These are phyloP conservation scores for Diarsia rubi DNA, from an alignment of 2,888 invertebrate genomes.

Conservation along the genomic window DNA sequence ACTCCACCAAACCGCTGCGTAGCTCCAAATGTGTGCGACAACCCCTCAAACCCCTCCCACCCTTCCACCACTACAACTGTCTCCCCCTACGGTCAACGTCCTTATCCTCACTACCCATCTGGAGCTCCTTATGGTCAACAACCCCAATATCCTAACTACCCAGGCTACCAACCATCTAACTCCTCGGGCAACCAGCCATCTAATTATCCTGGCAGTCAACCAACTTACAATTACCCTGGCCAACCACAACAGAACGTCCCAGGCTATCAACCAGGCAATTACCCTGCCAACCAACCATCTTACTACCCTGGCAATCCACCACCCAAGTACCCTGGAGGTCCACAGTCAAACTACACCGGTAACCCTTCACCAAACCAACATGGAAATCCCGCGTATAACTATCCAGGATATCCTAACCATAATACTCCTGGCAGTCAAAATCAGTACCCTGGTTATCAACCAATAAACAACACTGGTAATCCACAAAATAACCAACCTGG, in stretches of 20 bases:
- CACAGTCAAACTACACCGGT: slow-evolving; percentile 49
- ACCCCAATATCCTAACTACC: slow-evolving; percentile 52
- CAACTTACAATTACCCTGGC: slow-evolving; percentile 15
- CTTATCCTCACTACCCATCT: slow-evolving; percentile 8
- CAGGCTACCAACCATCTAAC: slow-evolving; percentile 45
- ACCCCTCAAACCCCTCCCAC: slow-evolving; percentile 31
- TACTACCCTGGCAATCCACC: background rate
- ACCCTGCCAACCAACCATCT: slow-evolving; percentile 38
- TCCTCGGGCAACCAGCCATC: slow-evolving; percentile 26
- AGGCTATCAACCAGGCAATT: slow-evolving; percentile 9
- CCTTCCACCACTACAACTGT: slow-evolving; percentile 36
- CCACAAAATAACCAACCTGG: slow-evolving; percentile 40
- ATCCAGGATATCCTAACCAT: slow-evolving; percentile 29
- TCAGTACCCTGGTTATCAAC: slow-evolving; percentile 33
- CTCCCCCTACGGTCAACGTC: slow-evolving; percentile 36
- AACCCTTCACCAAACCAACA: slow-evolving; percentile 46
- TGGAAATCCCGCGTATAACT: slow-evolving; percentile 37
- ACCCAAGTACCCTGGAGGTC: slow-evolving; percentile 19
- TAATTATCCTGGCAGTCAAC: slow-evolving; percentile 13
- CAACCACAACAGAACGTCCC: slow-evolving; percentile 28
- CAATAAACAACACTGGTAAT: slow-evolving; percentile 21
- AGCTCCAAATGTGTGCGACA: slow-evolving; percentile 79
- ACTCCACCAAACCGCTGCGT: slow-evolving; percentile 79
- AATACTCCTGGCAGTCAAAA: slow-evolving; percentile 42
- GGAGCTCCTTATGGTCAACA: slow-evolving; percentile 50